phyloP scores from a whole-genome alignment of 2,797 vertebrate genomes.

The Artibeus jamaicensis region DNA sequence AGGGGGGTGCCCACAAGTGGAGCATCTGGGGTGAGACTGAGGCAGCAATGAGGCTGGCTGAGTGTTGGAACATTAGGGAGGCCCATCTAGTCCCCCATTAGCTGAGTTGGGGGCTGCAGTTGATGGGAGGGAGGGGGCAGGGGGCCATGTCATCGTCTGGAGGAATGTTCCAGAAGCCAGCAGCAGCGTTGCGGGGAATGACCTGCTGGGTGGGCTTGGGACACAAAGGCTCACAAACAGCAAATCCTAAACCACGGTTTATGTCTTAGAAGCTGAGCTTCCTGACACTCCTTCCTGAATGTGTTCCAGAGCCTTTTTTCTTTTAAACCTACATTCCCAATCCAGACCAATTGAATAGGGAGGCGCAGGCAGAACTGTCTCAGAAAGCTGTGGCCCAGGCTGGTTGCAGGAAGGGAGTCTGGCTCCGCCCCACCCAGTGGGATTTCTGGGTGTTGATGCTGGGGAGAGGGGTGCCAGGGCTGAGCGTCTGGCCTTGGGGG shows the following conservation, averaged over 20 bases:
- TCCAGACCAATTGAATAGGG: not conserved
- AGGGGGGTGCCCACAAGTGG: accelerated
- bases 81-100: not conserved
- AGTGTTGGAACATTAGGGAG: not conserved
- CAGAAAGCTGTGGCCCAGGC: not conserved
- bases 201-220: not conserved
- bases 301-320: not conserved
- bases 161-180: not conserved
- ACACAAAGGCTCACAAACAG: not conserved
- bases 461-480: not conserved
- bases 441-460: not conserved
- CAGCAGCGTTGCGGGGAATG: too few relatives aligned
- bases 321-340: not conserved
- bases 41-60: not conserved
- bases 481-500: not conserved
- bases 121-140: not conserved
- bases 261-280: not conserved
- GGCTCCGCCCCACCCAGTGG: not conserved
- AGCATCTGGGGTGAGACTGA: accelerated
- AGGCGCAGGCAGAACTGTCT: not conserved
- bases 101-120: accelerated
- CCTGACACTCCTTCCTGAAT: not conserved
- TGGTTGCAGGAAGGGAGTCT: too few relatives aligned
- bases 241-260: not conserved
- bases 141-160: too few relatives aligned